Evolutionary conservation across 1,140 invertebrate species (phyloP), one percentile per base, ranked within the genome.

Genomic region (Philopotamus ludificatus): DNA sequence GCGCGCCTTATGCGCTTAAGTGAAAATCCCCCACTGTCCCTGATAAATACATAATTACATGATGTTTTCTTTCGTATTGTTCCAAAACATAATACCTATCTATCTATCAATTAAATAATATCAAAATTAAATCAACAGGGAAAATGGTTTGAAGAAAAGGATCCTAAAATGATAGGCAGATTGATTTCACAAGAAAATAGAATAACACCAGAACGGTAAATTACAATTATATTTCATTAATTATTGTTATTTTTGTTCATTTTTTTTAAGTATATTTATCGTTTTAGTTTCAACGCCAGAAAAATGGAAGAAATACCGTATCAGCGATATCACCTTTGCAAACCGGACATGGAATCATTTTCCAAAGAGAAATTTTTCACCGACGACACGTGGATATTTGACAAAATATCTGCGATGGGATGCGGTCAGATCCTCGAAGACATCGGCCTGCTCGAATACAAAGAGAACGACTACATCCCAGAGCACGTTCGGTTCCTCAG

Each of bases 291-390:
- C 74, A 92, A 93, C 75, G 82, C 85, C n/a, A 79, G 92, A 73
- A 91, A 89, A 78, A 79, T 92, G 44, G 89, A 91, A 76, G 91
- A 94, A 77, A 79, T 94, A 44, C 91, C 92, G 55, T 90, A 86
- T 77, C 89, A 92, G 53, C 74, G 79, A 54, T 81, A 80, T 68
- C 77, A 80, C 60, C 63, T 80, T 0, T 73, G 74, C 55, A 79
- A 75, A 65, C 74, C 75, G 23, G 72, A 79, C 16, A 75, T 76
- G 2, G 72, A 76, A 55, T 70, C 73, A 0, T 81, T 79, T 63
- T 72, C 78, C 9, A 71, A 70, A 10, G 75, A 77, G 39, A 74
- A 74, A 1, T 81, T 78, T 66, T 81, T 90, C 67, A 85, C 84
- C 10, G 84, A 91, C 72, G 75, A 87, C 3, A 81, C 83, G 60